Conservation (phyloP, 2,888 invertebrate genomes). For the Gymnosoma rotundatum region DNA sequence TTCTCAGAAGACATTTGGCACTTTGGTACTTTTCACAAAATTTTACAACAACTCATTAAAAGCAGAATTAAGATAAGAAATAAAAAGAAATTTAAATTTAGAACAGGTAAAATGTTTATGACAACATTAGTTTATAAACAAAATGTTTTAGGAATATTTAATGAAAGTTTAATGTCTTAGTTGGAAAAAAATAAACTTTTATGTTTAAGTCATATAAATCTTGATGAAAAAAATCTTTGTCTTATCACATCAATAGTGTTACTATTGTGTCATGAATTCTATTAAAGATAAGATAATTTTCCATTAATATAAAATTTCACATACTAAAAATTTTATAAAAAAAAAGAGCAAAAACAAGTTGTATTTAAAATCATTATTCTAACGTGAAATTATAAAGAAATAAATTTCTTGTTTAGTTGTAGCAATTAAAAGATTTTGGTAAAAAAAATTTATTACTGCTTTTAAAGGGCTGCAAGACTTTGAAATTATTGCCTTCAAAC, state of each 20-base stretch:
- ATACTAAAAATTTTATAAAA: too few relatives aligned
- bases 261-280: background rate
- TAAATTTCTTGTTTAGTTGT: too few relatives aligned
- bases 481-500: too few relatives aligned
- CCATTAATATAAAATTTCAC: too few relatives aligned
- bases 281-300: constrained; percentile 13
- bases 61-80: background rate
- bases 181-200: background rate
- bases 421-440: too few relatives aligned
- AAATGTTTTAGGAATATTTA: background rate
- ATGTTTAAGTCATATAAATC: background rate
- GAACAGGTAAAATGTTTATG: constrained; percentile 12
- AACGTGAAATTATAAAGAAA: too few relatives aligned
- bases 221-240: background rate
- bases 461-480: too few relatives aligned
- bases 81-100: background rate
- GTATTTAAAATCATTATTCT: too few relatives aligned
- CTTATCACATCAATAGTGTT: constrained; percentile 1
- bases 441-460: too few relatives aligned
- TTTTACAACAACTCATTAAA: background rate
- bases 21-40: background rate
- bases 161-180: constrained; percentile 5
- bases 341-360: too few relatives aligned
- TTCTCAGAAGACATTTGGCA: constrained; percentile 8
- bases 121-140: background rate